Base-by-base conservation (phyloP, 2,888 invertebrate species). In the Acleris literana region DNA sequence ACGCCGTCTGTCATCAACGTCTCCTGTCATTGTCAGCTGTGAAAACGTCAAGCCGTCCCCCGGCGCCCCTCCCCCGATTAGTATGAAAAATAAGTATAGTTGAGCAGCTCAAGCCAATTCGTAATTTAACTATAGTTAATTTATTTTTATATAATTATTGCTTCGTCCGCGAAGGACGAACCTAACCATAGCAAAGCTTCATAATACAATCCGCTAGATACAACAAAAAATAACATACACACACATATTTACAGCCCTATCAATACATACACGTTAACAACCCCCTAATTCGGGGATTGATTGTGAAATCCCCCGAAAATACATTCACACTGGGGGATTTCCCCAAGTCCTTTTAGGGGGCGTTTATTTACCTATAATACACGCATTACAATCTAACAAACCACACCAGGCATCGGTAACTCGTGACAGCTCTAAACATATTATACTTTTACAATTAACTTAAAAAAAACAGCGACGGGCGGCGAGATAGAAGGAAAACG, bases 211-310 rank as follows among this genome's bases (percentile, higher is more conserved):
- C 64, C 58, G 49, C 64, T 64, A 59, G 59, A 43, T 54, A 59
- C 64, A 59, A 64, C 64, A 63, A 63, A 63, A n/a, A 49, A 48
- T 58, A 58, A 64, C 64, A 49, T 59, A 64, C 59, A 65, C 63
- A 63, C 64, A 59, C 65, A 64, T 65, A 65, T 65, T 60, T 65
- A 65, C 65, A 65, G 55, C 55, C n/a, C n/a, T 33, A 52, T 64
- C 39, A 58, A 20, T 57, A 63, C 49, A 58, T 64, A 63, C 53
- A 64, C 57, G 58, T 57, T 54, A 48, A 49, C 54, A 60, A 54
- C 55, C 63, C 17, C 55, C 48, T n/a, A 44, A 44, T 5, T 17
- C 17, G n/a, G 46, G 46, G 46, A 16, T n/a, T 6, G n/a, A n/a
- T n/a, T n/a, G 7, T 16, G 2, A 39, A 5, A 46, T 46, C 46